Conservation (phyloP, 2,797 vertebrate genomes). For the Pangasius larnaudii region DNA sequence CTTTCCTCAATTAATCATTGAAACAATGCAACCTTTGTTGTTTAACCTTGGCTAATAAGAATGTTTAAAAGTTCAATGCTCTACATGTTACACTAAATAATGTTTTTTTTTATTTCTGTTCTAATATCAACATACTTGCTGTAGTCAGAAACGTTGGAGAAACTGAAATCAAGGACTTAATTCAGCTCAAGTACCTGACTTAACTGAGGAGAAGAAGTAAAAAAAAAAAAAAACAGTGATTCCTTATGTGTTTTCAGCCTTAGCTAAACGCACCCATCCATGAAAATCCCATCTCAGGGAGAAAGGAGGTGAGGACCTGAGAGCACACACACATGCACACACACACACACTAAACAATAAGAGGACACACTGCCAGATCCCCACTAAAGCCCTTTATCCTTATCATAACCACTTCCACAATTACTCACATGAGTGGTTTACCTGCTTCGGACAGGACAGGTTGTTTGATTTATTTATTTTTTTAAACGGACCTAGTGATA, state of each 20-base stretch:
- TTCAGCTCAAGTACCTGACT: slow-evolving; percentile 77
- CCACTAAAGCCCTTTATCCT: slow-evolving; percentile 71
- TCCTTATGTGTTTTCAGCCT: slow-evolving; percentile 81
- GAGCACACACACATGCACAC: slow-evolving; percentile 53
- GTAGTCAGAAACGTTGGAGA: slow-evolving; percentile 48
- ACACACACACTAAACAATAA: slow-evolving; percentile 52
- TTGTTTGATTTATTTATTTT: slow-evolving; percentile 49
- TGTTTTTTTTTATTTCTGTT: not conserved
- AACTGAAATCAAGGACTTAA: slow-evolving; percentile 70
- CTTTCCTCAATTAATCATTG: slow-evolving; percentile 26
- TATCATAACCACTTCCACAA: slow-evolving; percentile 81
- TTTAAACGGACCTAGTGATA: slow-evolving; percentile 66
- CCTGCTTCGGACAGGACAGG: slow-evolving; percentile 68
- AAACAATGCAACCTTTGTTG: slow-evolving; percentile 9
- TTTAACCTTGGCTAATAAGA: slow-evolving; percentile 23
- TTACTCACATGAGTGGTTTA: slow-evolving; percentile 81
- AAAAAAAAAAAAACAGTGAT: slow-evolving; percentile 40
- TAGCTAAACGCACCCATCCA: slow-evolving; percentile 79
- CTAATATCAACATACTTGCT: slow-evolving; percentile 25
- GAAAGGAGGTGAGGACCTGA: slow-evolving; percentile 81
- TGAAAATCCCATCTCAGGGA: slow-evolving; percentile 85
- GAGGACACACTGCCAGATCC: slow-evolving; percentile 58
- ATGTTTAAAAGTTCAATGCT: slow-evolving; percentile 10
- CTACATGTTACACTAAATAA: not conserved
- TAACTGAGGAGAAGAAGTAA: slow-evolving; percentile 72